A percentile compares a stretch with the other conserved stretches of the same genome.
Evolutionary conservation across 2,797 vertebrate genomes (phyloP).

Genomic region (Sitta carolinensis): DNA sequence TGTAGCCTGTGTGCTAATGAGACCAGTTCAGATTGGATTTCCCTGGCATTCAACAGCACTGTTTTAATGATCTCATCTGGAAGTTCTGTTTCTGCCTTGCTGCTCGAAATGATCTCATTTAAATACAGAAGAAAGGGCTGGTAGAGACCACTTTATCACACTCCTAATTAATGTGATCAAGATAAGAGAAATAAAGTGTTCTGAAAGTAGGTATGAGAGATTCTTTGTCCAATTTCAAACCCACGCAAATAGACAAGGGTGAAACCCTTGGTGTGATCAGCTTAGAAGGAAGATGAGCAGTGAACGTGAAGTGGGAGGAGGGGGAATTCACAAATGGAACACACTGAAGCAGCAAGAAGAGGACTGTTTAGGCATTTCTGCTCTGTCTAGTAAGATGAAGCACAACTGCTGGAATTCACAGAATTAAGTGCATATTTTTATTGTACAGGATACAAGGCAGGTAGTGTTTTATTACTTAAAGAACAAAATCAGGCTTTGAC

Average conservation of each 20-base stretch:
- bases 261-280: background rate
- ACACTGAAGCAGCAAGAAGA: background rate
- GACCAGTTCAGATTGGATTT: background rate
- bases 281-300: background rate
- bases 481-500: background rate
- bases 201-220: background rate
- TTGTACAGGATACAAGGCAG: background rate
- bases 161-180: background rate
- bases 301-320: background rate
- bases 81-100: background rate
- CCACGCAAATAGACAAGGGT: background rate
- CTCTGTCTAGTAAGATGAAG: background rate
- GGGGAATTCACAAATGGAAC: background rate
- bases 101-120: background rate
- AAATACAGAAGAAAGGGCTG: slow-evolving; percentile 1
- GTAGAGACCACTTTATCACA: background rate
- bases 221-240: background rate
- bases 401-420: background rate
- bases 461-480: background rate
- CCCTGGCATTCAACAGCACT: background rate
- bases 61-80: slow-evolving; percentile 15
- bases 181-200: slow-evolving; percentile 6
- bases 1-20: background rate
- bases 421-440: background rate
- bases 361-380: background rate